Conservation (phyloP, 2,888 invertebrate genomes). For the Mimumesa dahlbomi region DNA sequence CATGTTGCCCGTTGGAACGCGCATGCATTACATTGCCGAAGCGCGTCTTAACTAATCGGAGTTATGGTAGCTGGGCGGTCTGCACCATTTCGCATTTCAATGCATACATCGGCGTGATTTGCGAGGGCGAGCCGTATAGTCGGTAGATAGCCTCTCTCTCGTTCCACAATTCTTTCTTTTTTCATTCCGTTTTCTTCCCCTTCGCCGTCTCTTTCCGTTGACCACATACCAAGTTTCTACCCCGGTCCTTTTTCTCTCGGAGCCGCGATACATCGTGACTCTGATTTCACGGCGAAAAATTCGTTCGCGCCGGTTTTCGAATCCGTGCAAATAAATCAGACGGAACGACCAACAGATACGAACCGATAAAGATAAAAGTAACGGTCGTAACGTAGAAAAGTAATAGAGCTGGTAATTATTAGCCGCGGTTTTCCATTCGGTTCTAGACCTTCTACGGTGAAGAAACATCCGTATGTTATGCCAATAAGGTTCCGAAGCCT, state of each 20-base stretch:
- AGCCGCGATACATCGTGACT: conserved; percentile 17
- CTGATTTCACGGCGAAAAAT: conserved; percentile 26
- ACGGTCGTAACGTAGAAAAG: not conserved
- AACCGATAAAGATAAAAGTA: conserved; percentile 15
- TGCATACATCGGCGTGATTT: conserved; percentile 67
- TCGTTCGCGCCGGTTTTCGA: not conserved
- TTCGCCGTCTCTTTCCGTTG: conserved; percentile 22
- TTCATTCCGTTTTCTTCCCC: conserved; percentile 20
- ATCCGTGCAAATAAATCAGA: not conserved
- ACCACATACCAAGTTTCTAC: conserved; percentile 48
- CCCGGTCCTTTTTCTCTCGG: conserved; percentile 10
- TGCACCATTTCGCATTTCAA: conserved; percentile 65
- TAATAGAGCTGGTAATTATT: conserved; percentile 6
- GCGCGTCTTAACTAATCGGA: conserved; percentile 70
- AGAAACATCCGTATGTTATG: conserved; percentile 24
- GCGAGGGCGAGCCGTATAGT: conserved; percentile 60
- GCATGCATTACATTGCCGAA: conserved; percentile 65
- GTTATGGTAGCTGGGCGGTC: conserved; percentile 66
- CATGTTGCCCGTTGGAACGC: conserved; percentile 48
- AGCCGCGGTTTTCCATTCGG: not conserved
- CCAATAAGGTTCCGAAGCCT: conserved; percentile 46
- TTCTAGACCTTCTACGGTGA: conserved; percentile 22
- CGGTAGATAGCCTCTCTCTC: conserved; percentile 51
- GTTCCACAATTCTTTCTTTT: conserved; percentile 38
- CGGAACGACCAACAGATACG: not conserved